phyloP scores from a whole-genome alignment of 2,113 vertebrate species.

The Oryzias curvinotus region DNA sequence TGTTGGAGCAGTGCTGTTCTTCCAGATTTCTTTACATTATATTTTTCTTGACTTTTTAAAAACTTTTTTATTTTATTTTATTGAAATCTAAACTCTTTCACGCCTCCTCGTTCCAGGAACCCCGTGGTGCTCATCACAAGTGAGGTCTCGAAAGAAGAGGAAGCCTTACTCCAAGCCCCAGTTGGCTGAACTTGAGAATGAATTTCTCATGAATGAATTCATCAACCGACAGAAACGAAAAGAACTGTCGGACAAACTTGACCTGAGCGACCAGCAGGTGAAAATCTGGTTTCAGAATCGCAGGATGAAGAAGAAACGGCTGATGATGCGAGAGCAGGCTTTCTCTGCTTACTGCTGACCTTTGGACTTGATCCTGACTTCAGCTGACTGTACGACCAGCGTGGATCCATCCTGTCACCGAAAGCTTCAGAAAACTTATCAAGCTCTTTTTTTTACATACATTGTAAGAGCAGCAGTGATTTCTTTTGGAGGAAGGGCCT shows the following conservation, averaged over 20 bases:
- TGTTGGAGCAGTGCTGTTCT: too few relatives aligned
- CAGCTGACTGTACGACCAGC: background rate
- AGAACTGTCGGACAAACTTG: slow-evolving; percentile 89
- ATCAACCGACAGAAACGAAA: slow-evolving; percentile 94
- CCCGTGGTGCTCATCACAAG: slow-evolving; percentile 87
- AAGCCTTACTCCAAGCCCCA: slow-evolving; percentile 93
- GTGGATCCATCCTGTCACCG: background rate
- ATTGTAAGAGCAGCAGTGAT: background rate
- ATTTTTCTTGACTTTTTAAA: background rate
- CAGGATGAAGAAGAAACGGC: slow-evolving; percentile 95
- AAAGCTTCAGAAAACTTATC: background rate
- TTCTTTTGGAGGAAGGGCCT: background rate
- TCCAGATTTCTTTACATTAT: too few relatives aligned
- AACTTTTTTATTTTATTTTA: background rate
- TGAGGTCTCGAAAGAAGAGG: slow-evolving; percentile 89
- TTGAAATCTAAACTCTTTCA: slow-evolving; percentile 29
- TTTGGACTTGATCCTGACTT: slow-evolving; percentile 64
- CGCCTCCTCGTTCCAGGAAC: slow-evolving; percentile 76
- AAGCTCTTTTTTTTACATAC: background rate
- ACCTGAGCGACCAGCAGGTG: slow-evolving; percentile 83
- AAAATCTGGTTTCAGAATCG: slow-evolving; percentile 87
- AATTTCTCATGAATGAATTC: slow-evolving; percentile 92
- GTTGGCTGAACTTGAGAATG: slow-evolving; percentile 92
- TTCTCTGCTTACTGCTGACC: slow-evolving; percentile 77
- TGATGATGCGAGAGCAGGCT: slow-evolving; percentile 87